Evolutionary conservation across 1,140 invertebrate genomes (phyloP), one percentile per base, ranked within the genome.

Genomic region (Drosophila saltans): DNA sequence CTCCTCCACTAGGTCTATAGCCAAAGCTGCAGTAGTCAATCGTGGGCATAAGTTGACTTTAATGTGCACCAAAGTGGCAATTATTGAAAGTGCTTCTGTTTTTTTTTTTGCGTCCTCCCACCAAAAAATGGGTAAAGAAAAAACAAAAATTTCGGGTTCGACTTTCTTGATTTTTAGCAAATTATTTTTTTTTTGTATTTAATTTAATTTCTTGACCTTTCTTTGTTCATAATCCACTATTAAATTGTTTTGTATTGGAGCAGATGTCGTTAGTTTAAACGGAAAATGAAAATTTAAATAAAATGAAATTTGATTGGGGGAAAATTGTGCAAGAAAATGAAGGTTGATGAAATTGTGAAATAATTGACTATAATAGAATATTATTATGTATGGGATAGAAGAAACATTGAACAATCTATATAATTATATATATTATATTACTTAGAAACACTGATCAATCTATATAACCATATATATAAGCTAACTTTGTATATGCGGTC

Each of bases 21-120:
- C 78, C 74, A 69, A 68, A 58, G 70, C 41, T 69, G 78, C 72
- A 77, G 80, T 78, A 89, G 83, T 86, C 83, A 88, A 86, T 86
- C 80, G 80, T 77, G 68, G 83, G 67, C 40, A 78, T 86, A 86
- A 86, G 83, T 86, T 86, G 83, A 74, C 83, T 86, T 86, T 86
- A 88, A 86, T 86, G 83, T 77, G 80, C 83, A 73, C 83, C 83
- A 88, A 86, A 86, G 84, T 86, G 83, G 83, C 83, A 86, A 86
- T 86, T 86, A 86, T 86, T 88, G 83, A 83, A 86, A 86, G 83
- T 86, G 83, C 83, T 86, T 75, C 2, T 55, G 39, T 36, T 43
- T 40, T n/a, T 28, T 26, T 8, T 7, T 21, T 6, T 40, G 66
- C 64, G 57, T 58, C 36, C 58, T 58, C 36, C 45, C 58, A 40